Evolutionary conservation across 2,113 vertebrate species (phyloP).

Genomic region (Theristicus caerulescens): DNA sequence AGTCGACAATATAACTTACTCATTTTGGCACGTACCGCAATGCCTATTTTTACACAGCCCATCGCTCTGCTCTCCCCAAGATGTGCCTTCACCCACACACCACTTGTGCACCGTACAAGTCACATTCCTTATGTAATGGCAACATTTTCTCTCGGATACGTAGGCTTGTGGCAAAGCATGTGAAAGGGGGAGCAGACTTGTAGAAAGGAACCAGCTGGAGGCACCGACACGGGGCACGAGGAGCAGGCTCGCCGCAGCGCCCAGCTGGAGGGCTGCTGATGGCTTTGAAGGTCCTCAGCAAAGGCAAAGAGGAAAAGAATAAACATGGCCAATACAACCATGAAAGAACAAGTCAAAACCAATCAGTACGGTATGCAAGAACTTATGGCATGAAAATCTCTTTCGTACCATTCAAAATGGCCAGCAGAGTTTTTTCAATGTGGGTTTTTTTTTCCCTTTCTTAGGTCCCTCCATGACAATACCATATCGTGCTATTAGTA

Average conservation of each 20-base stretch:
- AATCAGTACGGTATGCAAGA: background rate
- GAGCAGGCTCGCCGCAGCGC: fast-evolving
- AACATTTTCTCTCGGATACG: background rate
- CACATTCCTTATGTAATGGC: slow-evolving; percentile 13
- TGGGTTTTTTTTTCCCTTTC: too few species aligned
- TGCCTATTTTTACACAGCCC: slow-evolving; percentile 46
- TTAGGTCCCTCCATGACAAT: background rate
- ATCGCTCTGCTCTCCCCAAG: background rate
- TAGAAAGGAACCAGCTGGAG: background rate
- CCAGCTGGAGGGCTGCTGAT: background rate
- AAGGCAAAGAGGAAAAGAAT: background rate
- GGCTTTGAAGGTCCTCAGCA: background rate
- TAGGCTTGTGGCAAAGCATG: background rate
- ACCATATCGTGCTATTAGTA: background rate
- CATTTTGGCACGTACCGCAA: background rate
- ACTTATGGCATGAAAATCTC: background rate
- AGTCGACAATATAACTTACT: slow-evolving; percentile 2
- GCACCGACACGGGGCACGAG: fast-evolving
- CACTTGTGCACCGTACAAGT: slow-evolving; percentile 15
- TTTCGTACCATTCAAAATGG: background rate
- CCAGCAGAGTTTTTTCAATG: background rate
- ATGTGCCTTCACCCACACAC: slow-evolving; percentile 49
- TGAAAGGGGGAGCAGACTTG: background rate
- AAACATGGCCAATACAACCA: background rate
- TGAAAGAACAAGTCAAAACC: background rate